Base-by-base conservation (phyloP, 1,140 invertebrate genomes). In the Nebria ingens region DNA sequence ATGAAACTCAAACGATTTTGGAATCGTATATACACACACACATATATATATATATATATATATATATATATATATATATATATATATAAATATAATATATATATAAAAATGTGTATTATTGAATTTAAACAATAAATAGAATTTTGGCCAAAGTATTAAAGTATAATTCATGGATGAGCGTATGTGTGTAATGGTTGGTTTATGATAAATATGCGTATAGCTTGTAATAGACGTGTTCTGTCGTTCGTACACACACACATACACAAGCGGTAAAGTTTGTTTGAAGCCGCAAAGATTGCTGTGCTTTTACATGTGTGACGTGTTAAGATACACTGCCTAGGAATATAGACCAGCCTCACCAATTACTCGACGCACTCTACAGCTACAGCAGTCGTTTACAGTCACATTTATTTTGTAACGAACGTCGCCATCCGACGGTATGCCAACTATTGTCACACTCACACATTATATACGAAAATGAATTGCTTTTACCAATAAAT, bases 1-100 rank as follows among this genome's bases (percentile, higher is more conserved):
- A n/a, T n/a, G n/a, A 56, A 56, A 57, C 54, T 60, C 52, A 58
- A 61, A 57, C 56, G 54, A 45, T 53, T 49, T 34, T 17, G 21
- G 9, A 52, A 12, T 22, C 17, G 23, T 52, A 54, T 40, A 54
- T 54, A 54, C 19, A 54, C 13, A 49, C 19, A 40, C 15, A 45
- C 19, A 54, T 54, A 49, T 56, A 34, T 11, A 56, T 56, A 56
- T 45, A 34, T 53, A 53, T 17, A 53, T 49, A 56, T 51, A 51
- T 21, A 56, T 22, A 52, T 51, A 22, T 56, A 21, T 51, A 56
- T 52, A 56, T 50, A 55, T 51, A 55, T 50, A 20, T 54, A 50
- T 50, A 20, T 54, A 50, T 54, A 54, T 15, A 15, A 19, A 34
- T 51, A 6, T 54, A 51, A 2, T n/a, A n/a, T n/a, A n/a, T n/a